A percentile compares a stretch with the other conserved stretches of the same genome.
These are phyloP conservation scores for Argentina silus DNA, from an alignment of 2,797 vertebrate species.

Conservation along the genomic window DNA sequence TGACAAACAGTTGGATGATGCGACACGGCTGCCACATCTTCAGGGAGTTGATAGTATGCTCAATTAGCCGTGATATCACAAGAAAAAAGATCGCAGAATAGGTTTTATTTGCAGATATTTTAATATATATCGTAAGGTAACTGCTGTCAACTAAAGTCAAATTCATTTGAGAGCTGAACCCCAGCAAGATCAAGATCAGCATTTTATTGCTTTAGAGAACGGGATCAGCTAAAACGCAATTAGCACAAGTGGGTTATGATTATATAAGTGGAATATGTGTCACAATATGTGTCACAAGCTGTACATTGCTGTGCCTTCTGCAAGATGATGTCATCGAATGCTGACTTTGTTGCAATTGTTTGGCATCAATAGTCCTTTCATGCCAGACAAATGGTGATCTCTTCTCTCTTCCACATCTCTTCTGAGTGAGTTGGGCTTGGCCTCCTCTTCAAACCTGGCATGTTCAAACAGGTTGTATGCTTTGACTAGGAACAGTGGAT, in stretches of 20 bases:
- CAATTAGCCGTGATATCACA: background rate
- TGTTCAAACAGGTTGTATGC: background rate
- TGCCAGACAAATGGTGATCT: background rate
- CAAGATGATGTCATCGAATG: background rate
- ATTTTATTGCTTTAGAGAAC: too few species aligned
- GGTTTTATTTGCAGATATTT: background rate
- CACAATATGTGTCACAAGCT: too few species aligned
- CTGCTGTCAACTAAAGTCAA: background rate
- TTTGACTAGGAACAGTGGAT: background rate
- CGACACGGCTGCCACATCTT: background rate
- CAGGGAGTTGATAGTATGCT: background rate
- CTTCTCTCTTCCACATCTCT: too few species aligned
- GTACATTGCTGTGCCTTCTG: background rate
- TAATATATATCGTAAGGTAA: background rate
- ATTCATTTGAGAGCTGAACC: background rate
- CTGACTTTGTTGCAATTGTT: background rate
- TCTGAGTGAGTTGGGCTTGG: background rate
- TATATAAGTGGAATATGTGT: background rate
- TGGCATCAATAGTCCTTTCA: background rate
- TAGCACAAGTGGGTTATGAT: background rate
- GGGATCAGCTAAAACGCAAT: too few species aligned
- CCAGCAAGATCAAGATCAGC: too few species aligned
- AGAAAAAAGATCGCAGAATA: background rate
- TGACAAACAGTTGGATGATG: slow-evolving; percentile 21
- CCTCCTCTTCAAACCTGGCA: slow-evolving; percentile 8